Evolutionary conservation across 1,140 invertebrate genomes (phyloP), one percentile per base, ranked within the genome.

Genomic region (Drosophila setifemur): DNA sequence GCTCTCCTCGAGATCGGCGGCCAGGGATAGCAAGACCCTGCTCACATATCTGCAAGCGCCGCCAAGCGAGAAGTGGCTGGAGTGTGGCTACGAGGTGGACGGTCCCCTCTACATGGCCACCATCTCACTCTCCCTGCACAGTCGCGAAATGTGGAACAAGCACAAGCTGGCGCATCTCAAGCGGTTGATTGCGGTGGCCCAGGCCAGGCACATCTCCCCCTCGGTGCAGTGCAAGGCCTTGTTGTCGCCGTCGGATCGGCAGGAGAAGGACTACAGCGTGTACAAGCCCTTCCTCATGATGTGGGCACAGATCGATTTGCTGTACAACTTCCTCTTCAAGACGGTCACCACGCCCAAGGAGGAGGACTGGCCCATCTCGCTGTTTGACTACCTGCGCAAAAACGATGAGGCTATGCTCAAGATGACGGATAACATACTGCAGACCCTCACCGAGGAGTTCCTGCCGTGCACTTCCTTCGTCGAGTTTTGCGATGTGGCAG

Each of bases 351-450:
- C 95, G n/a, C 92, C 93, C 7, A 93, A 93, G 11, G 95, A 95
- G 55, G 95, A 96, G 49, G 95, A 96, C 66, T 99, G 98, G 98
- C 94, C 97, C 3, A 93, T 94, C 3, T 94, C 94, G 60, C 91
- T 99, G 53, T 98, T 97, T 19, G 97, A 98, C 87, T 98, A 96
- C 88, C 97, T 99, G 77, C 94, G 98, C 3, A 95, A 97, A 83
- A 98, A 98, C 91, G 98, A 99, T 92, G 96, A 97, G 90, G 92
- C 93, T 7, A 92, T 98, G 88, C 91, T 97, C 7, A 98, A 98
- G 91, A 94, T 94, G 23, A 97, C 96, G 11, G 97, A 98, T 89
- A 93, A 93, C 53, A 93, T 97, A 33, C 93, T 99, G 39, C 92
- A 93, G 8, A 92, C 93, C 2, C 97, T 98, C 76, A 95, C 96